A percentile compares a stretch with the other conserved stretches of the same genome.
Conservation (phyloP, 2,797 vertebrate species). For the Delichon dasypus region DNA sequence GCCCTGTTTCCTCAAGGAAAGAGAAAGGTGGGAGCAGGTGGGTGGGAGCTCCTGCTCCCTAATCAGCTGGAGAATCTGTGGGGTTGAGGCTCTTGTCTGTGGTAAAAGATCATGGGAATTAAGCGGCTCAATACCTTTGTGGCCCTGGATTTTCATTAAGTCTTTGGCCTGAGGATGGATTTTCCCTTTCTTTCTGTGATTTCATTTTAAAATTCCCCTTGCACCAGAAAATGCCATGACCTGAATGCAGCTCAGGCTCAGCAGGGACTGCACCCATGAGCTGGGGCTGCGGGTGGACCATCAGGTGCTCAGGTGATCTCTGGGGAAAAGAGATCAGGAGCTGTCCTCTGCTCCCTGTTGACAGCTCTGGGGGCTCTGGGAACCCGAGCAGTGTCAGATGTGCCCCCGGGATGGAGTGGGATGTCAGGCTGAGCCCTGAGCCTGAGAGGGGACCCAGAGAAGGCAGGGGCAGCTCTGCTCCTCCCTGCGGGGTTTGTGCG, state of each 20-base stretch:
- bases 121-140: background rate
- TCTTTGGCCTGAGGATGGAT: background rate
- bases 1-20: background rate
- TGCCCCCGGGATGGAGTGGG: background rate
- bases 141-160: background rate
- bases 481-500: background rate
- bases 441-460: no score
- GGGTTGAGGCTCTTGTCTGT: background rate
- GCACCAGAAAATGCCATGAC: background rate
- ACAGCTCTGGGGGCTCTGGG: no score
- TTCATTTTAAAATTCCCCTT: background rate
- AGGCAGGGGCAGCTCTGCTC: no score
- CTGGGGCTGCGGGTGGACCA: background rate
- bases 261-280: background rate
- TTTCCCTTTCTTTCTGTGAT: background rate
- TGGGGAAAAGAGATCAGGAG: background rate
- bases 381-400: background rate
- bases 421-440: no score
- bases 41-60: no score
- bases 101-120: background rate
- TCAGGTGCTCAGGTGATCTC: background rate
- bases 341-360: background rate
- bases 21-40: no score
- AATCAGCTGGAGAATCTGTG: background rate
- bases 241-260: background rate